phyloP scores from a whole-genome alignment of 2,113 vertebrate genomes.

The Girardinichthys multiradiatus region DNA sequence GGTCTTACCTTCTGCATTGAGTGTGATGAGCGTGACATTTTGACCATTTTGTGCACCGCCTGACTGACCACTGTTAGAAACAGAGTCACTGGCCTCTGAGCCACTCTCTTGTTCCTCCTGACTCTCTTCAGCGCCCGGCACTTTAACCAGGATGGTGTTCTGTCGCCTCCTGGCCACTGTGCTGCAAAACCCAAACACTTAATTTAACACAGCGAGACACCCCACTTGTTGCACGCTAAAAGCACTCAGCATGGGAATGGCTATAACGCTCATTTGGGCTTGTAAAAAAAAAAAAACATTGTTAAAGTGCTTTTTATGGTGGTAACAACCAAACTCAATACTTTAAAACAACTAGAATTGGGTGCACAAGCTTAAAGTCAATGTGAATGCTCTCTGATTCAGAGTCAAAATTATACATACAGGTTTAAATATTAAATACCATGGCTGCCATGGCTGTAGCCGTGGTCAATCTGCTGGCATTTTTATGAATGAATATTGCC shows the following conservation, averaged over 20 bases:
- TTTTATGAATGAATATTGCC: not conserved
- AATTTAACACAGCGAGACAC: not conserved
- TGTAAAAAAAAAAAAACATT: not conserved
- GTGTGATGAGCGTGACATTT: slow-evolving; percentile 96
- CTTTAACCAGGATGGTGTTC: slow-evolving; percentile 97
- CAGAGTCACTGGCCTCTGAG: slow-evolving; percentile 93
- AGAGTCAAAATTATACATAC: too few relatives aligned
- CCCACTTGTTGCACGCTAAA: not conserved
- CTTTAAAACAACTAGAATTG: not conserved
- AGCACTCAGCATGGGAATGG: not conserved
- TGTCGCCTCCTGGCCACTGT: slow-evolving; percentile 88
- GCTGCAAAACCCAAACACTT: slow-evolving; percentile 65
- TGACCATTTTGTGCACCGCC: slow-evolving; percentile 85
- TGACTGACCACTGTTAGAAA: slow-evolving; percentile 89
- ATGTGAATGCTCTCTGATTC: too few relatives aligned
- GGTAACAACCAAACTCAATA: not conserved
- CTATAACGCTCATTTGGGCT: not conserved
- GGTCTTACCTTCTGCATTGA: slow-evolving; percentile 93
- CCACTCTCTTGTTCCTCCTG: slow-evolving; percentile 96
- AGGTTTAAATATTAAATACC: too few relatives aligned
- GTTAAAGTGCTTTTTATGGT: not conserved
- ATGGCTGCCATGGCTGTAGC: too few relatives aligned
- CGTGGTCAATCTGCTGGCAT: not conserved
- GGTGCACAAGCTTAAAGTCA: too few relatives aligned
- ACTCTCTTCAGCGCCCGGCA: slow-evolving; percentile 91